These are phyloP conservation scores for Octopus bimaculoides DNA, from an alignment of 1,140 invertebrate genomes.

Conservation along the genomic window DNA sequence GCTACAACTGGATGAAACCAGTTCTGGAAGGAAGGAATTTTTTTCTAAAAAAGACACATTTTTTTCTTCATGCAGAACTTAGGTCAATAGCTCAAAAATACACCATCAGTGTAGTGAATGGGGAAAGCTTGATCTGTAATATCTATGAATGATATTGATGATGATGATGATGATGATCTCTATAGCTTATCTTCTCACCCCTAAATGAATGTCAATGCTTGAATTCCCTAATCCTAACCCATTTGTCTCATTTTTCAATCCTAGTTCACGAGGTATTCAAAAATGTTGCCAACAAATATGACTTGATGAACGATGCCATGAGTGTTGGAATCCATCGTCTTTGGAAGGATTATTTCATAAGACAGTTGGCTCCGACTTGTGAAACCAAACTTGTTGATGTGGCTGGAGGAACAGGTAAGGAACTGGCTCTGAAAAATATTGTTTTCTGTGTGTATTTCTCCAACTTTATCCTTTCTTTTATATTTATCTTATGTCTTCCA, in stretches of 20 bases:
- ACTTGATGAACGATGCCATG: slow-evolving; percentile 98
- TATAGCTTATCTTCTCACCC: too few relatives aligned
- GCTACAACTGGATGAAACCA: too few relatives aligned
- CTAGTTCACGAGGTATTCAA: slow-evolving; percentile 91
- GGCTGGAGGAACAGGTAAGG: slow-evolving; percentile 85
- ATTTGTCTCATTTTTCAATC: slow-evolving; percentile 44
- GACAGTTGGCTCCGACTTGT: slow-evolving; percentile 71
- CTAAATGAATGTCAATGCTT: too few relatives aligned
- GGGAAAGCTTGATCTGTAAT: too few relatives aligned
- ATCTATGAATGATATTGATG: too few relatives aligned
- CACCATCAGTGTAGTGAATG: too few relatives aligned
- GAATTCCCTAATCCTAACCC: too few relatives aligned
- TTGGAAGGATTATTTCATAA: slow-evolving; percentile 96
- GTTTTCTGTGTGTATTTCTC: slow-evolving; percentile 4
- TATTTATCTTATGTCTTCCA: background rate
- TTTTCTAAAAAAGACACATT: too few relatives aligned
- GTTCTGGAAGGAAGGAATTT: too few relatives aligned
- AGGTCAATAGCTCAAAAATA: too few relatives aligned
- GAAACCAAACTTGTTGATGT: slow-evolving; percentile 86
- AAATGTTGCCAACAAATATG: slow-evolving; percentile 91
- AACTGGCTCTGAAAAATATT: background rate
- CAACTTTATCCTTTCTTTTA: background rate
- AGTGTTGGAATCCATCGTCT: slow-evolving; percentile 90
- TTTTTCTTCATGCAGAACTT: too few relatives aligned
- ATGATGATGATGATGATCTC: too few relatives aligned